Percentiles rank a stretch among this genome's conserved stretches.
Conservation (phyloP, 2,797 vertebrate species). For the Antrozous pallidus region DNA sequence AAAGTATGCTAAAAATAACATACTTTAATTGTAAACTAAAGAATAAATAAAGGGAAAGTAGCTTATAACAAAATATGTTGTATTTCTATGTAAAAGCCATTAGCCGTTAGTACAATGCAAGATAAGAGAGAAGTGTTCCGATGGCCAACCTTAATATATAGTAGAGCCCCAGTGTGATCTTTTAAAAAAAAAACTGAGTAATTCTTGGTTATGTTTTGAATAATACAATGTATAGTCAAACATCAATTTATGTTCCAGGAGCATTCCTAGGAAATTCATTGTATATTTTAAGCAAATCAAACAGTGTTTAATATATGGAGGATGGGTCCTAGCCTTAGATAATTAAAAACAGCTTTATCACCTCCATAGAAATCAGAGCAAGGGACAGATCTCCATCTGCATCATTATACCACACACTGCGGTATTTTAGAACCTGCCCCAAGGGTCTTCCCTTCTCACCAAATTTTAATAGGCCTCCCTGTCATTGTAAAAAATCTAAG, state of each 20-base stretch:
- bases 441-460: background rate
- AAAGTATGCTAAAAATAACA: background rate
- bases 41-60: background rate
- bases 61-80: background rate
- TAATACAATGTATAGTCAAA: background rate
- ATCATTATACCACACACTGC: background rate
- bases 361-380: background rate
- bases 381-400: background rate
- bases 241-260: background rate
- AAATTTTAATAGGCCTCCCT: background rate
- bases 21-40: background rate
- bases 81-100: slow-evolving; percentile 18
- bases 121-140: background rate
- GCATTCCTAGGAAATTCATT: slow-evolving; percentile 16
- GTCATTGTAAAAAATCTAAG: background rate
- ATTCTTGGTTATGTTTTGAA: background rate
- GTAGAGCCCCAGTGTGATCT: background rate
- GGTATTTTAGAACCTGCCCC: background rate
- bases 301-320: background rate
- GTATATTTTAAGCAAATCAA: background rate
- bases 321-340: background rate
- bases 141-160: background rate
- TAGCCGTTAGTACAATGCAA: background rate
- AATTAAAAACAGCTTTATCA: background rate
- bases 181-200: background rate